Conservation (phyloP, 37 sponge, comb jelly and placozoan genomes). For the Aphrocallistes beatrix region DNA sequence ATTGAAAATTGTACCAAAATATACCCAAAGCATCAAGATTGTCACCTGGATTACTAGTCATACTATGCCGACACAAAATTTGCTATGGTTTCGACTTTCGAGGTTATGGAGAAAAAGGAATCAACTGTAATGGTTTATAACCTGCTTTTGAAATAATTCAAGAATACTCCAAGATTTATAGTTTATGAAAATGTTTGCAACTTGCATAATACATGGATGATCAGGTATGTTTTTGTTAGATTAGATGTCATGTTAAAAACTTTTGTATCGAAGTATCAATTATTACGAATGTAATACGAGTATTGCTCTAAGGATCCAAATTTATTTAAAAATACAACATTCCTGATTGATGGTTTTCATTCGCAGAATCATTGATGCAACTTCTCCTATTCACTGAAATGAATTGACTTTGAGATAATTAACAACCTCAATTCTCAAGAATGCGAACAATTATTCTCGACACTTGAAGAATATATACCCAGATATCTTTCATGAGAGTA, state of each 20-base stretch:
- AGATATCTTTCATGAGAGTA: not conserved
- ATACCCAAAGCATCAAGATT: too few species aligned
- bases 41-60: too few species aligned
- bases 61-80: too few species aligned
- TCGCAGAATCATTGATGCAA: not conserved
- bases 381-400: not conserved
- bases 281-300: not conserved
- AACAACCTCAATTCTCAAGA: not conserved
- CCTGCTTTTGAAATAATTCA: too few species aligned
- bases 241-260: not conserved
- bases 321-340: not conserved
- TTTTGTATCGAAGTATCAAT: not conserved
- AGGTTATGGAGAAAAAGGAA: too few species aligned
- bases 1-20: too few species aligned
- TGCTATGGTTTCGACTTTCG: too few species aligned
- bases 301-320: not conserved
- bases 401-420: not conserved
- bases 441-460: not conserved
- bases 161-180: not conserved
- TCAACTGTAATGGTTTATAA: too few species aligned
- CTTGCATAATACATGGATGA: not conserved
- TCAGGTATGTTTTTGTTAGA: not conserved
- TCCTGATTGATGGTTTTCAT: not conserved
- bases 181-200: not conserved
- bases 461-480: too few species aligned